Percentiles rank a stretch among this genome's conserved stretches.
Conservation (phyloP, 2,113 vertebrate species). For the Prietella phreatophila region DNA sequence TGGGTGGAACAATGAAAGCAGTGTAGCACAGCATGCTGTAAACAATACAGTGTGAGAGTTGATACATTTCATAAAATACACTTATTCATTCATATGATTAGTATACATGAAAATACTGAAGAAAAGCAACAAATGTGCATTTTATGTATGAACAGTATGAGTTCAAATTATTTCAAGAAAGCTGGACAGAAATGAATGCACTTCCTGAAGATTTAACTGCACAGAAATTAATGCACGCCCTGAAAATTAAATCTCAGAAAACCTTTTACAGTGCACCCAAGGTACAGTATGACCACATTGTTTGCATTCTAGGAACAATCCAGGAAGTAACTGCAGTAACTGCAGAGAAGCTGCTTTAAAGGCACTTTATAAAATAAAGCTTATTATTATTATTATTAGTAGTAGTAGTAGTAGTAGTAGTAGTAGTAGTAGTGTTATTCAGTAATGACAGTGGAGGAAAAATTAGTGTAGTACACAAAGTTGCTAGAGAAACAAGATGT, state of each 20-base stretch:
- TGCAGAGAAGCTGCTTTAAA: no score
- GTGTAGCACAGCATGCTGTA: not conserved
- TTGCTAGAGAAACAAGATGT: not conserved
- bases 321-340: not conserved
- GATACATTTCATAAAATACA: not conserved
- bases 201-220: not conserved
- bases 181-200: not conserved
- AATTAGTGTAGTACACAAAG: not conserved
- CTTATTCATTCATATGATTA: not conserved
- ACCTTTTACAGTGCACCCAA: not conserved
- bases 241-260: not conserved
- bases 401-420: no score
- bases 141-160: not conserved
- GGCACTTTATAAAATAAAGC: no score
- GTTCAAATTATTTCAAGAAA: not conserved
- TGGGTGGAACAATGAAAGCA: conserved; percentile 15
- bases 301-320: not conserved
- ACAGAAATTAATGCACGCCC: not conserved
- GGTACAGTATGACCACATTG: not conserved
- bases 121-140: not conserved
- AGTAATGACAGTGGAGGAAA: not conserved
- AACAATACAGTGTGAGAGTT: not conserved
- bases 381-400: no score
- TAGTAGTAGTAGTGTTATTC: not conserved
- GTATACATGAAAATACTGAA: not conserved